These are phyloP conservation scores for Enteromius afrohamiltoni DNA, from an alignment of 2,797 vertebrate genomes.

Conservation along the genomic window DNA sequence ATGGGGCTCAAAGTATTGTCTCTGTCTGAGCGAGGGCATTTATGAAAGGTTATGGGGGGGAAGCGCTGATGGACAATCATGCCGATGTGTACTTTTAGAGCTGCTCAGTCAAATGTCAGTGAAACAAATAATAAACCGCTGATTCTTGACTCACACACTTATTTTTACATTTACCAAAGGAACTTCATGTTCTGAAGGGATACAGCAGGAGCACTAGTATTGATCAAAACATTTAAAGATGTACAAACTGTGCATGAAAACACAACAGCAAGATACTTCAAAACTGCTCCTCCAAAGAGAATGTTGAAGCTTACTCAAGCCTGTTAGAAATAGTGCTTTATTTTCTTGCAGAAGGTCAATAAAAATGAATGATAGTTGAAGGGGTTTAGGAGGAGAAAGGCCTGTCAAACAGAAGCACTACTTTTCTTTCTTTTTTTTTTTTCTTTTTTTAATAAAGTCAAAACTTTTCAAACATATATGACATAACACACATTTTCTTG, in stretches of 20 bases:
- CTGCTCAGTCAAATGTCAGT: slow-evolving; percentile 8
- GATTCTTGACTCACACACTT: slow-evolving; percentile 12
- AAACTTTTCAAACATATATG: background rate
- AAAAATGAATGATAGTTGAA: slow-evolving; percentile 76
- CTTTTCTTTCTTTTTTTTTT: background rate
- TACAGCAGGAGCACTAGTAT: background rate
- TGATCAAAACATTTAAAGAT: slow-evolving; percentile 35
- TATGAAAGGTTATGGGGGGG: slow-evolving; percentile 50
- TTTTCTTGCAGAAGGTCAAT: slow-evolving; percentile 77
- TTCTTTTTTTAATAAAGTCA: background rate
- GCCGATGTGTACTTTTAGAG: slow-evolving; percentile 22
- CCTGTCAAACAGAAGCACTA: slow-evolving; percentile 55
- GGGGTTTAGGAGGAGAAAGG: slow-evolving; percentile 60
- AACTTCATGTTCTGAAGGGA: background rate
- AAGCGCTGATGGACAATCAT: slow-evolving; percentile 44
- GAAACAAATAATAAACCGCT: slow-evolving; percentile 16
- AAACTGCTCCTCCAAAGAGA: slow-evolving; percentile 33
- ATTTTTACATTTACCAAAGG: slow-evolving; percentile 28
- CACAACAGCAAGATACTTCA: slow-evolving; percentile 39
- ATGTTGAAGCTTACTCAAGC: slow-evolving; percentile 60
- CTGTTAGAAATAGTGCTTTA: slow-evolving; percentile 76
- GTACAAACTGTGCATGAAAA: slow-evolving; percentile 32
- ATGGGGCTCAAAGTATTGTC: slow-evolving; percentile 51
- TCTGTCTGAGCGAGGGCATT: slow-evolving; percentile 44
- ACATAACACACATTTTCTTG: background rate